Percentiles rank a stretch among this genome's conserved stretches.
Evolutionary conservation across 2,888 invertebrate species (phyloP).

Genomic region (Criorhina ranunculi): DNA sequence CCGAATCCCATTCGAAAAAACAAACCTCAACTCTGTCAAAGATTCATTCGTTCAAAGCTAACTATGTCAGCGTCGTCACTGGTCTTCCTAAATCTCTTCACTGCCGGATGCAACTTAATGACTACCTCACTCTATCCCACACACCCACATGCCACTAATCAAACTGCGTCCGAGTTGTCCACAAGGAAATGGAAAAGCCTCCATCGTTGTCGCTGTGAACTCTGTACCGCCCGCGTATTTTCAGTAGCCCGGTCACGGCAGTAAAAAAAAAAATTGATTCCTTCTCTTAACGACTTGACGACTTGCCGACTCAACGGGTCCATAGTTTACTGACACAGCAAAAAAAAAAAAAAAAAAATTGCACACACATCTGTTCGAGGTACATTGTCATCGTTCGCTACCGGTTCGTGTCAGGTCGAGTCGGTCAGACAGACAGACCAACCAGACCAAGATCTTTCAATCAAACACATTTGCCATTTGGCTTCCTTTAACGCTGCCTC

Average conservation of each 20-base stretch:
- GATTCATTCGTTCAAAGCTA: not conserved
- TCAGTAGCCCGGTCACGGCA: conserved; percentile 15
- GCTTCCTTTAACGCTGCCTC: conserved; percentile 61
- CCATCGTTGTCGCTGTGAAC: not conserved
- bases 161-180: conserved; percentile 65
- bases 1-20: no score
- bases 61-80: not conserved
- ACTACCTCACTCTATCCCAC: conserved; percentile 40
- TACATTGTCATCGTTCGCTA: conserved; percentile 52
- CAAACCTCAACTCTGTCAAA: no score
- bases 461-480: conserved; percentile 75
- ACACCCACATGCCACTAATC: conserved; percentile 63
- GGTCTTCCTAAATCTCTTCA: not conserved
- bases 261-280: conserved; percentile 35
- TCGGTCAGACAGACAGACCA: conserved; percentile 9
- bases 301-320: no score
- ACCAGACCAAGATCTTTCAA: conserved; percentile 64
- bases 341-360: no score
- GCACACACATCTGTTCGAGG: conserved; percentile 35
- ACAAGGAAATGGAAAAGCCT: conserved; percentile 56
- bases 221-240: conserved; percentile 24
- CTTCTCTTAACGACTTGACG: not conserved
- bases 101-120: conserved; percentile 66
- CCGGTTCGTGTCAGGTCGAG: conserved; percentile 53
- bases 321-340: not conserved